These are phyloP conservation scores for Cololabis saira DNA, from an alignment of 2,113 vertebrate species.

Conservation along the genomic window DNA sequence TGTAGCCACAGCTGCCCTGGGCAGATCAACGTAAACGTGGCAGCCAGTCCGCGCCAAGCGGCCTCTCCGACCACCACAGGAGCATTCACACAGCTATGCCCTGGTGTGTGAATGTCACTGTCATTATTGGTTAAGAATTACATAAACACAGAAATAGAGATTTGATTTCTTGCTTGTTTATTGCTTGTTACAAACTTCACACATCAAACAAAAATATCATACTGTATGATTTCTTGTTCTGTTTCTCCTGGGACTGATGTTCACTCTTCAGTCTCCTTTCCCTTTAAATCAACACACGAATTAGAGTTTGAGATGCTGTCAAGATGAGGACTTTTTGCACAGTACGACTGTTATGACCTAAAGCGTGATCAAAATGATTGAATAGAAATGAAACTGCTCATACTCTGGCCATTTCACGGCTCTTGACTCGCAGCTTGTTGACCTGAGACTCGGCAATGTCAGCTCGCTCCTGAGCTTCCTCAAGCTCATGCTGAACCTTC, in stretches of 20 bases:
- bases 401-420: conserved; percentile 62
- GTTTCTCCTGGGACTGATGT: conserved; percentile 19
- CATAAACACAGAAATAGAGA: neutral
- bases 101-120: no score
- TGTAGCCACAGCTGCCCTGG: no score
- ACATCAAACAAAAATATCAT: conserved; percentile 63
- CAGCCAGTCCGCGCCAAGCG: no score
- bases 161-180: conserved; percentile 46
- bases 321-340: neutral
- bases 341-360: no score
- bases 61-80: no score
- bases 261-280: conserved; percentile 69
- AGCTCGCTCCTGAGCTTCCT: conserved; percentile 84
- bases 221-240: conserved; percentile 70
- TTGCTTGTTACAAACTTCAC: conserved; percentile 32
- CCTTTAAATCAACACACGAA: conserved; percentile 55
- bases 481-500: conserved; percentile 85
- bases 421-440: conserved; percentile 80
- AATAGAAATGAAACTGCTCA: neutral
- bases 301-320: neutral
- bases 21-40: no score
- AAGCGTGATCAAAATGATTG: no score
- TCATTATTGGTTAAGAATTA: no score
- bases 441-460: conserved; percentile 85
- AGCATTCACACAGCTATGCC: no score